Base-by-base conservation (phyloP, 2,797 vertebrate genomes). In the Momotus momota region DNA sequence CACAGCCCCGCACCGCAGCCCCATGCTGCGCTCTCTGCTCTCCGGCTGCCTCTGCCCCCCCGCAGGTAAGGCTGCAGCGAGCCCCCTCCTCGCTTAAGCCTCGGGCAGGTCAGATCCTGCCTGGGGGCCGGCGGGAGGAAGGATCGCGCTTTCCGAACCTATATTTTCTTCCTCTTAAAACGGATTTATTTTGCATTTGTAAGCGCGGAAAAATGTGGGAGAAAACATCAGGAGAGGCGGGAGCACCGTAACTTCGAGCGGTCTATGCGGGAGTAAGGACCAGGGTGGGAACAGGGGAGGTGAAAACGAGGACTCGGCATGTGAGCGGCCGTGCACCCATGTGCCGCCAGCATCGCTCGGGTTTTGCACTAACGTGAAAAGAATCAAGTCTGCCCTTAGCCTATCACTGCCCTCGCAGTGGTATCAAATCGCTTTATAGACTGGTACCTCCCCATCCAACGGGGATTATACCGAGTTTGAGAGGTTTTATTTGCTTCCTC, bases 21-120 rank as follows among this genome's bases (percentile, higher is more conserved):
- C 75, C 64, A 93, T 92, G 90, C 90, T 95, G 92, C 95, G 95
- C 60, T 95, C 90, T 12, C 64, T 95, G 79, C 71, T 96, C 87
- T 74, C 91, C 55, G 84, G 90, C 75, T 94, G 94, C 84, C 90
- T 97, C 27, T 96, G 94, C n/a, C 90, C 94, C 9, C 67, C 16
- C 52, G 69, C 88, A 94, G 93, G 96, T 95, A 95, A 95, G 95
- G 82, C 80, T 80, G 86, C 60, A 1, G 0, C 0, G 2, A 65
- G 14, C 17, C 49, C 22, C 29, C 33, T 3, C 40, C 61, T 29
- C 20, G 26, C 67, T 6, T 31, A 9, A 48, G 45, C 55, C 77
- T 19, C 41, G 46, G 13, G 43, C 26, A 33, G 29, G 2, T 10
- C 83, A 21, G 17, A 57, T 31, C 6, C 51, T 18, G 18, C 38